Evolutionary conservation across 2,888 invertebrate species (phyloP).

Genomic region (Trachelus iudaicus): DNA sequence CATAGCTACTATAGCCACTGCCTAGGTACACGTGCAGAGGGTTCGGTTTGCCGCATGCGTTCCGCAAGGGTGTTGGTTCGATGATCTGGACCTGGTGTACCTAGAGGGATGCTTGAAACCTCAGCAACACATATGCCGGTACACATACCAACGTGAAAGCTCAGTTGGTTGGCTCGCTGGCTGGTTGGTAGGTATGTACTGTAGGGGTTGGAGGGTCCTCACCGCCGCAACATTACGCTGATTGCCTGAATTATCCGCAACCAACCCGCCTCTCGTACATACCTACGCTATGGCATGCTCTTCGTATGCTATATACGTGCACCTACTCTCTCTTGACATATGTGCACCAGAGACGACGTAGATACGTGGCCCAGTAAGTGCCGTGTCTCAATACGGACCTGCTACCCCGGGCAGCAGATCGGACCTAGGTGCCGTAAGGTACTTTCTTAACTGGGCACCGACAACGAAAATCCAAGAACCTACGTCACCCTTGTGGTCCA

Average conservation of each 20-base stretch:
- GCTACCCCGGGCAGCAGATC: background rate
- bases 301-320: too few relatives aligned
- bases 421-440: too few relatives aligned
- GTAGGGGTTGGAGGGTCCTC: conserved; percentile 58
- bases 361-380: too few relatives aligned
- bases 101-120: background rate
- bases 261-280: conserved; percentile 38
- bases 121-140: background rate
- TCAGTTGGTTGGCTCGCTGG: background rate
- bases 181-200: conserved; percentile 31
- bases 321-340: too few relatives aligned
- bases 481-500: too few relatives aligned
- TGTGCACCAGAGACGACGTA: too few relatives aligned
- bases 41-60: conserved; percentile 26
- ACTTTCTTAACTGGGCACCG: too few relatives aligned
- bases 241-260: conserved; percentile 65
- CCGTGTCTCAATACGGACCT: conserved; percentile 9
- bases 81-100: background rate
- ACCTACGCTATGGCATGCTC: conserved; percentile 8
- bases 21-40: conserved; percentile 35
- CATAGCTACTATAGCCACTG: conserved; percentile 11
- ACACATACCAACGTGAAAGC: background rate
- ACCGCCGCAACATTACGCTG: conserved; percentile 63
- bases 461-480: too few relatives aligned
- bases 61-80: background rate